Conservation (phyloP, 2,888 invertebrate genomes). For the Aromia moschata region DNA sequence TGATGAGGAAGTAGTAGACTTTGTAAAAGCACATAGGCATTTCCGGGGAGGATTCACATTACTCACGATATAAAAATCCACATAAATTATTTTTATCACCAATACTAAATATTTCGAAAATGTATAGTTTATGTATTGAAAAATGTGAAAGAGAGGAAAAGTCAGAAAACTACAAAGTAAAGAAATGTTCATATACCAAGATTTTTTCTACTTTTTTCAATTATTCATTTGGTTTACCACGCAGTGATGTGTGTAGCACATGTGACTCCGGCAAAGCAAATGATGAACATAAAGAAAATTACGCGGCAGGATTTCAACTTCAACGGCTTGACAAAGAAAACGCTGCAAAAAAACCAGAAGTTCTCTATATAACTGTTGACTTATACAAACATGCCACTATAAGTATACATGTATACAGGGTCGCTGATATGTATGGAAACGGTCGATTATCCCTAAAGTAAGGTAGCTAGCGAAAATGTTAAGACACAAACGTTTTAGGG, state of each 20-base stretch:
- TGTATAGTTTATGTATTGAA: slow-evolving; percentile 1
- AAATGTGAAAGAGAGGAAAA: slow-evolving; percentile 5
- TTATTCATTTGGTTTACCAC: slow-evolving; percentile 10
- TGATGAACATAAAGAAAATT: slow-evolving; percentile 27
- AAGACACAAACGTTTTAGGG: too few species aligned
- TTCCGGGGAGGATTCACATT: slow-evolving; percentile 11
- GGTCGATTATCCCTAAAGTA: too few species aligned
- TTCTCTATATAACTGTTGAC: slow-evolving; percentile 37
- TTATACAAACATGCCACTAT: slow-evolving; percentile 40
- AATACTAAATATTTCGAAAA: slow-evolving; percentile 4
- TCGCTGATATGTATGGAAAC: too few species aligned
- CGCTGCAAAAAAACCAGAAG: slow-evolving; percentile 12
- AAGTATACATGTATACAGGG: too few species aligned
- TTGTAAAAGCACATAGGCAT: slow-evolving; percentile 7
- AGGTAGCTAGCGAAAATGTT: neutral
- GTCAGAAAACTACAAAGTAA: neutral
- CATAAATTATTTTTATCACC: slow-evolving; percentile 5
- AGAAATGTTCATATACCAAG: slow-evolving; percentile 1
- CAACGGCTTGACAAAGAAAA: slow-evolving; percentile 25
- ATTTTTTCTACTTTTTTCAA: slow-evolving; percentile 6
- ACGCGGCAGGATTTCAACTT: slow-evolving; percentile 23
- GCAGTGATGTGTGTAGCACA: slow-evolving; percentile 14
- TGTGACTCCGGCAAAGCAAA: slow-evolving; percentile 15
- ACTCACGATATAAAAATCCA: slow-evolving; percentile 10
- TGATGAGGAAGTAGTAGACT: slow-evolving; percentile 12